Percentiles rank a stretch among this genome's conserved stretches.
phyloP scores from a whole-genome alignment of 2,113 vertebrate species.

The Bufo bufo region DNA sequence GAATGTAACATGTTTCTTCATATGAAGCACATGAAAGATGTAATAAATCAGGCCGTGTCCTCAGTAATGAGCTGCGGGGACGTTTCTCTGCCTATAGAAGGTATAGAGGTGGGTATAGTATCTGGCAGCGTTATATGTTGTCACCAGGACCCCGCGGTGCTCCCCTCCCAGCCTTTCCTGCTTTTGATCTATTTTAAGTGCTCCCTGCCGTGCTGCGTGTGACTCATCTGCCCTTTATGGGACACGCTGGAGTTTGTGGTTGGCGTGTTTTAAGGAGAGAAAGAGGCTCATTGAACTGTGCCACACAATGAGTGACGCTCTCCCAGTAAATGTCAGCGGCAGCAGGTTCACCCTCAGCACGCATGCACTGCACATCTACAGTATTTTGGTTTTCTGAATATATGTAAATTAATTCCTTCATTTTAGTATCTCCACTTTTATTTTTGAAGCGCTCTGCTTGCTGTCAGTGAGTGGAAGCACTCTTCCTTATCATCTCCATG shows the following conservation, averaged over 20 bases:
- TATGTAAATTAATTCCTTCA: no score
- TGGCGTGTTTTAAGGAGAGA: background rate
- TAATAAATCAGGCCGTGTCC: no score
- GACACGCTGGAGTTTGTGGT: conserved; percentile 19
- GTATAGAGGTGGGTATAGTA: background rate
- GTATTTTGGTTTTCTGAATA: no score
- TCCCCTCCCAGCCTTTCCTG: conserved; percentile 26
- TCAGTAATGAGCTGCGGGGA: no score
- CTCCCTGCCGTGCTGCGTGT: background rate
- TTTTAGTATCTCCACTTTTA: no score
- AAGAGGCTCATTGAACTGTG: conserved; percentile 12
- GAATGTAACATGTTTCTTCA: no score
- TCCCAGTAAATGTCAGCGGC: background rate
- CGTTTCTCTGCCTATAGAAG: background rate
- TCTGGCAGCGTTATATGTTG: background rate
- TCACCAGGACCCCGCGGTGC: background rate
- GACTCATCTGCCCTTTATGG: conserved; percentile 50
- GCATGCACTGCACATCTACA: no score
- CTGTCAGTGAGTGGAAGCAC: background rate
- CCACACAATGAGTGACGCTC: no score
- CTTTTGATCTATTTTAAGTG: conserved; percentile 43
- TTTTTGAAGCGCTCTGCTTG: background rate
- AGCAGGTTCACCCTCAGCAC: background rate
- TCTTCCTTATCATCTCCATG: no score
- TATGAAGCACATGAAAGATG: no score